Percentiles rank a stretch among this genome's conserved stretches.
These are phyloP conservation scores for Carpatolechia fugitivella DNA, from an alignment of 2,888 invertebrate species.

Conservation along the genomic window DNA sequence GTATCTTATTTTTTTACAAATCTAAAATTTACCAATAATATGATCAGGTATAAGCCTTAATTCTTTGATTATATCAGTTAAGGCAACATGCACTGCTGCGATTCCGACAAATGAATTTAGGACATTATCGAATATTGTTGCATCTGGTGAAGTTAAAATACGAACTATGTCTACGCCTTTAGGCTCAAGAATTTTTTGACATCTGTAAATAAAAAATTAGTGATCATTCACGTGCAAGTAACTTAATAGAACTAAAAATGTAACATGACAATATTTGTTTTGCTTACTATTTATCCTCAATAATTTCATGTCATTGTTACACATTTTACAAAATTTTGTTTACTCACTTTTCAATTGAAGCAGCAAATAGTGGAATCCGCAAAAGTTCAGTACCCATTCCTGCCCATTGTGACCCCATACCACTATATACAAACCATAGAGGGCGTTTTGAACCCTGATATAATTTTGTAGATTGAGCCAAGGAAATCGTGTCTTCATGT, in stretches of 20 bases:
- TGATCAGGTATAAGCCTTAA: constrained; percentile 84
- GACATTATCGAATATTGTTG: constrained; percentile 81
- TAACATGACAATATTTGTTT: too few species aligned
- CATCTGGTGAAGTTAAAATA: constrained; percentile 80
- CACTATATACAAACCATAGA: constrained; percentile 83
- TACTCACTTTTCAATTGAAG: constrained; percentile 60
- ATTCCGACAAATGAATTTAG: constrained; percentile 86
- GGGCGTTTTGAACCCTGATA: constrained; percentile 55
- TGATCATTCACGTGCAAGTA: neutral
- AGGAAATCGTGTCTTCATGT: constrained; percentile 34
- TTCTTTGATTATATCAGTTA: constrained; percentile 81
- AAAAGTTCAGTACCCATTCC: constrained; percentile 82
- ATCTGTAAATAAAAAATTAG: too few species aligned
- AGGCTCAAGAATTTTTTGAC: constrained; percentile 47
- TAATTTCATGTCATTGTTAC: too few species aligned
- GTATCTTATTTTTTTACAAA: too few species aligned
- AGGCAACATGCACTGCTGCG: constrained; percentile 82
- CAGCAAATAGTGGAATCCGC: constrained; percentile 78
- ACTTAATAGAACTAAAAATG: neutral
- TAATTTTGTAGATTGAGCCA: constrained; percentile 37
- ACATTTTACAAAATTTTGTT: too few species aligned
- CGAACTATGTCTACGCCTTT: too few species aligned
- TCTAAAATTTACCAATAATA: constrained; percentile 81
- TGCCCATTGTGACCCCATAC: too few species aligned
- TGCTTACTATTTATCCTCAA: neutral